Conservation (phyloP, 1,140 invertebrate species). For the Anastrepha ludens region DNA sequence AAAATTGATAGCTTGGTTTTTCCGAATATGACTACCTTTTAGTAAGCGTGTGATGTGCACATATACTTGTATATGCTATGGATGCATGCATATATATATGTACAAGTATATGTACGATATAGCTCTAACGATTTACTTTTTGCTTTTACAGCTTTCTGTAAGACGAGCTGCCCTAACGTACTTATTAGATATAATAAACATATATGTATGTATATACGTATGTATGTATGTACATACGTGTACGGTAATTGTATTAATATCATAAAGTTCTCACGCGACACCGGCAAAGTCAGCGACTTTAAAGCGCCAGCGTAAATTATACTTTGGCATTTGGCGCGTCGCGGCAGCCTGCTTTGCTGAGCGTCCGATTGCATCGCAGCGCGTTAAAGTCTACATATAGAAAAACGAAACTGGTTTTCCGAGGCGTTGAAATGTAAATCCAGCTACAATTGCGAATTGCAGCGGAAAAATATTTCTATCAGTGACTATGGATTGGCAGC, state of each 20-base stretch:
- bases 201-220: too few relatives aligned
- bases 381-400: not conserved
- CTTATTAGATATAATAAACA: too few relatives aligned
- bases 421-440: conserved; percentile 19
- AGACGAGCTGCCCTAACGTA: too few relatives aligned
- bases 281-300: not conserved
- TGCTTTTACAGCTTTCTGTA: too few relatives aligned
- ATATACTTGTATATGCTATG: too few relatives aligned
- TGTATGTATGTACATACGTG: not conserved
- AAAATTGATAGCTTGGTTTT: too few relatives aligned
- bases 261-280: conserved; percentile 41
- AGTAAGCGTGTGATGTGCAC: too few relatives aligned
- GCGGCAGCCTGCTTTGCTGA: not conserved
- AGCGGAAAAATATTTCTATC: not conserved
- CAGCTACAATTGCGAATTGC: conserved; percentile 3
- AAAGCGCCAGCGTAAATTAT: conserved; percentile 33
- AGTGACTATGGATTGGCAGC: not conserved
- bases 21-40: too few relatives aligned
- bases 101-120: too few relatives aligned
- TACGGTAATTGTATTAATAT: not conserved
- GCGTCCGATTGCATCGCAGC: not conserved
- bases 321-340: not conserved
- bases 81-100: too few relatives aligned
- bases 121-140: too few relatives aligned
- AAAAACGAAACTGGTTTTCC: conserved; percentile 45